Base-by-base conservation (phyloP, 1,140 invertebrate genomes). In the Caerostris darwini region DNA sequence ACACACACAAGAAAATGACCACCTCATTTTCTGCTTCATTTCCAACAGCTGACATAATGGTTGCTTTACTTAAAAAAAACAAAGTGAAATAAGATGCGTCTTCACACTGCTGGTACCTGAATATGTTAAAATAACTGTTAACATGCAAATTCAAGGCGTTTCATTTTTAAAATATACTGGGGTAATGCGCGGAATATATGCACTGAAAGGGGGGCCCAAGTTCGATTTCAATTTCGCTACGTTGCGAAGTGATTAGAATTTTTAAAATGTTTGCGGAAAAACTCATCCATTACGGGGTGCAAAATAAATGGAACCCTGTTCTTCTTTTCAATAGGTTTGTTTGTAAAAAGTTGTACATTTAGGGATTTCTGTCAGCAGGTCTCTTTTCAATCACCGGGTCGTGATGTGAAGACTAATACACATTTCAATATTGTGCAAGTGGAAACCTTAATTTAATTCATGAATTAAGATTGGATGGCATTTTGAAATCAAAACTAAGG, bases 11-110 rank as follows among this genome's bases (percentile, higher is more conserved):
- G 12, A 87, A 87, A 61, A 64, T 61, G 53, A 58, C 57, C 81
- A 83, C 58, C 88, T 90, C 88, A 71, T 90, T 90, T 90, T 90
- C 64, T 71, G 88, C 88, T 14, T 90, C 88, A 90, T 90, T 90
- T 90, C 61, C 61, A 90, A 50, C 88, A 90, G 64, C 88, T 90
- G 64, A 90, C 67, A 90, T 71, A 56, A 90, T 64, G 59, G 17
- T 67, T 67, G 7, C 7, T 64, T 61, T 61, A 34, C 10, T 5
- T n/a, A n/a, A n/a, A n/a, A n/a, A n/a, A 56, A 56, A n/a, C n/a
- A n/a, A 50, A 53, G 58, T 14, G 59, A n/a, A 56, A 83, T 83
- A 83, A 56, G 56, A 83, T 56, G 81, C 56, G 54, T 83, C n/a
- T 83, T 83, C 12, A 57, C 85, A 87, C 6, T 53, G 7, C 19